phyloP scores from a whole-genome alignment of 30 jellyfish, hydroid and myxozoan species.

The Hydra vulgaris region DNA sequence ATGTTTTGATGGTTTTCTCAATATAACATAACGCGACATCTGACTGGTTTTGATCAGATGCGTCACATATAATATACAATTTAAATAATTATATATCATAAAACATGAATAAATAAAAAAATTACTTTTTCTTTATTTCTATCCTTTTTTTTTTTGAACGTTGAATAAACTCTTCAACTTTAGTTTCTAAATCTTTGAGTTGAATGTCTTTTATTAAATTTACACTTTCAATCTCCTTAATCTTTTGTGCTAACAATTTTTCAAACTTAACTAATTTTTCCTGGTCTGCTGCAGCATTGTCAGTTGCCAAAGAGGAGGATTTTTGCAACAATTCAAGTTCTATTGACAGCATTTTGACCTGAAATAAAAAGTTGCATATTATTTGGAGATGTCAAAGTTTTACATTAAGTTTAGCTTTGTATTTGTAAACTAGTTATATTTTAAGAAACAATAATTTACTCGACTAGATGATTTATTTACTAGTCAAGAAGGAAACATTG shows the following conservation, averaged over 20 bases:
- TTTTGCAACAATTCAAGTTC: conserved; percentile 38
- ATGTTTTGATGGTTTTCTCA: too few species aligned
- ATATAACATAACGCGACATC: too few species aligned
- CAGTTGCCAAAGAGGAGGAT: conserved; percentile 1
- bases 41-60: too few species aligned
- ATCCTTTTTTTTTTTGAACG: conserved; percentile 14
- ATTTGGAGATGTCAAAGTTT: too few species aligned
- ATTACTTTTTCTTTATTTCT: conserved; percentile 25
- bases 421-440: too few species aligned
- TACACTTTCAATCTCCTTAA: conserved; percentile 51
- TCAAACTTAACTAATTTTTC: conserved; percentile 24
- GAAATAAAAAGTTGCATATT: background rate
- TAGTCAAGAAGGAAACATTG: too few species aligned
- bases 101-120: background rate
- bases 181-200: conserved; percentile 34
- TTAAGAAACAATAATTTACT: too few species aligned
- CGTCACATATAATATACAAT: too few species aligned
- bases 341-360: conserved; percentile 38
- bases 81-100: too few species aligned
- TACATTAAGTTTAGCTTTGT: too few species aligned
- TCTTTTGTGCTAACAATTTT: conserved; percentile 30
- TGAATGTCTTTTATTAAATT: conserved; percentile 39
- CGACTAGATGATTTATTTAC: too few species aligned
- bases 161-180: conserved; percentile 19
- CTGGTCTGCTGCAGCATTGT: conserved; percentile 23